phyloP scores from a whole-genome alignment of 2,797 vertebrate species.

The Coccyzus lansbergi region DNA sequence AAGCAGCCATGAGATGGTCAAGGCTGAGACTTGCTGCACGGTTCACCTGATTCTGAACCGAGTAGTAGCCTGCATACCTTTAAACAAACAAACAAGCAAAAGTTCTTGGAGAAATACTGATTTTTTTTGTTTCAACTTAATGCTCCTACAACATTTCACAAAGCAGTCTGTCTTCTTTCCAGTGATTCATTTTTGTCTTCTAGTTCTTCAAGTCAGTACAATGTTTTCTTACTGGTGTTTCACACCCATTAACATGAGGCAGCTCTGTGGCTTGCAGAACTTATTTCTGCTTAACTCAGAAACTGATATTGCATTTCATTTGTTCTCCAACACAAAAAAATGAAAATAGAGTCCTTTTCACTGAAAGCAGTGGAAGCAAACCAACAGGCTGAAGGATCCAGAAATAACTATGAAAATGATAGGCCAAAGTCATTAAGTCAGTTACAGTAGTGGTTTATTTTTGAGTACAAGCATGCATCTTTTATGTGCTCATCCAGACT shows the following conservation, averaged over 20 bases:
- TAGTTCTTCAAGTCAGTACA: background rate
- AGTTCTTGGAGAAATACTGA: background rate
- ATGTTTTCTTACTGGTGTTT: background rate
- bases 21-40: background rate
- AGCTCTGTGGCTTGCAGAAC: background rate
- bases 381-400: background rate
- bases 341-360: background rate
- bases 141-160: background rate
- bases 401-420: background rate
- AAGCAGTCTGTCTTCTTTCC: background rate
- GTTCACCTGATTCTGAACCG: background rate
- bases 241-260: rapidly evolving
- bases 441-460: constrained; percentile 19
- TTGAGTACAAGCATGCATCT: constrained; percentile 1
- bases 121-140: background rate
- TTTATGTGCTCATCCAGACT: background rate
- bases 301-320: background rate
- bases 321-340: background rate
- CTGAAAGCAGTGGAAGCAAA: background rate
- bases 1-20: background rate
- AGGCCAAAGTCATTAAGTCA: background rate
- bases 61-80: background rate
- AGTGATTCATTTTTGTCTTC: background rate
- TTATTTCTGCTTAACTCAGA: constrained; percentile 5
- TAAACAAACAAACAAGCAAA: background rate